Evolutionary conservation across 2,797 vertebrate genomes (phyloP), one percentile per base, ranked within the genome.

Genomic region (Ptychobarbus kaznakovi): DNA sequence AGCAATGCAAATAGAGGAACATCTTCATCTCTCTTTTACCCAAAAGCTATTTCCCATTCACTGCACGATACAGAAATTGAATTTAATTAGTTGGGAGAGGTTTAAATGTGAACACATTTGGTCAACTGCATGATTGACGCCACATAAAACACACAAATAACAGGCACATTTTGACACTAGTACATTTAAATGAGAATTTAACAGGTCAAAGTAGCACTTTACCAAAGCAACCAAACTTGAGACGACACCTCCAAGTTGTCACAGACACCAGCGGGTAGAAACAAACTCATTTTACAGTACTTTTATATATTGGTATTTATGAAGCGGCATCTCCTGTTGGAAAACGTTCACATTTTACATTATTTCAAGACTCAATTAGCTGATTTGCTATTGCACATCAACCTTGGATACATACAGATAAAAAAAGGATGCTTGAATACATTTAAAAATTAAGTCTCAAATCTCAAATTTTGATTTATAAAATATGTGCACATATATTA

Each of bases 91-190:
- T 35, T 53, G 7, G 20, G 38, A 61, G 51, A 73, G 22, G 25
- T 13, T 61, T 61, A 61, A 58, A 61, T 44, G 61, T 84, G 78
- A 42, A 61, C 66, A n/a, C 40, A 66, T 68, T 78, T 66, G 83
- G 42, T 76, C 51, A 76, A 87, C 40, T 32, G 25, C 75, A 68
- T 68, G 69, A 77, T 65, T 65, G 74, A 82, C 73, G 44, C 32
- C 51, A 84, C 77, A 44, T 58, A 42, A 80, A 75, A 85, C 44
- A 85, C 72, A 83, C 69, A 72, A 81, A 74, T 38, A n/a, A 86
- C 86, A 72, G 65, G 69, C 70, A 87, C 88, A 87, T 53, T 75
- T 56, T 75, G 40, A 86, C 81, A 89, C 40, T 1, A 85, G 76
- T 32, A 88, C 81, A 80, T 53, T 61, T 80, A 74, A 85, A 38